Evolutionary conservation across 2,113 vertebrate genomes (phyloP).

Genomic region (Pangasianodon gigas): DNA sequence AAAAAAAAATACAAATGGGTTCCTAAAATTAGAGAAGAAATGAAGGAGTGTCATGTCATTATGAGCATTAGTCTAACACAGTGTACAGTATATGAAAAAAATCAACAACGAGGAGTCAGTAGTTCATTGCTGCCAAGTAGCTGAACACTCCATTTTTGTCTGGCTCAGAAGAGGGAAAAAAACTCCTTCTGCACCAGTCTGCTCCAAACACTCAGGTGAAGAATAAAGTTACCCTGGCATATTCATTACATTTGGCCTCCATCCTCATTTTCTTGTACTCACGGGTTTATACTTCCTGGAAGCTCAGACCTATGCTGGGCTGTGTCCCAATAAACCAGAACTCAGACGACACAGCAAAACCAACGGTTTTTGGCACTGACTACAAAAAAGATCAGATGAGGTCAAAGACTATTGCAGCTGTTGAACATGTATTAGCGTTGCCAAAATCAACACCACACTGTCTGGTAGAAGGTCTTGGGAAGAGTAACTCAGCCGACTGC

Average conservation of each 20-base stretch:
- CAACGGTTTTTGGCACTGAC: constrained; percentile 41
- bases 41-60: not conserved
- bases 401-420: constrained; percentile 52
- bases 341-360: constrained; percentile 37
- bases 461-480: constrained; percentile 14
- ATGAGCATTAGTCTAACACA: not conserved
- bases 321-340: constrained; percentile 43
- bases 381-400: constrained; percentile 45
- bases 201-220: constrained; percentile 29
- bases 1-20: not conserved
- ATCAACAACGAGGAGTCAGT: not conserved
- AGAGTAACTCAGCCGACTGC: constrained; percentile 5
- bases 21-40: not conserved
- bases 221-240: constrained; percentile 29
- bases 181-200: not conserved
- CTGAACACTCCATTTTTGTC: constrained; percentile 11
- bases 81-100: not conserved
- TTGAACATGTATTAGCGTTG: constrained; percentile 13
- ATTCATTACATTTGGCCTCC: constrained; percentile 24
- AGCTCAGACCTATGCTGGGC: constrained; percentile 36
- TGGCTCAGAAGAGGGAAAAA: not conserved
- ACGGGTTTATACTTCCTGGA: constrained; percentile 37
- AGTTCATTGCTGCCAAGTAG: not conserved
- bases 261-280: constrained; percentile 30
- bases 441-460: constrained; percentile 28